Evolutionary conservation across 2,113 vertebrate genomes (phyloP), one percentile per base, ranked within the genome.

Genomic region (Eurystomus gularis): DNA sequence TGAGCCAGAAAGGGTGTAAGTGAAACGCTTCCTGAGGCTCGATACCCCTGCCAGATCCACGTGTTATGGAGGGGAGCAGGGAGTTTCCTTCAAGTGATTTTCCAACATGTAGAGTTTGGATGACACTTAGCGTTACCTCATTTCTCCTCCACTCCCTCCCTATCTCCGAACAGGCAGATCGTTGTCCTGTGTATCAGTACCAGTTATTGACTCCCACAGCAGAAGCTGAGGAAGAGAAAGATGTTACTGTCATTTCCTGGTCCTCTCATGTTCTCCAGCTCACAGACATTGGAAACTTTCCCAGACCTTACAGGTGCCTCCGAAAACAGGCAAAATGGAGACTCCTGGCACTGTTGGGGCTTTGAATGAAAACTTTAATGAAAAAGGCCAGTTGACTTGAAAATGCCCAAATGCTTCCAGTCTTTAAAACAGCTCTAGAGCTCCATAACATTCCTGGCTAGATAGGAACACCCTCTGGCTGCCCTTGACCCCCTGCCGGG

Each of bases 151-250:
- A 70, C 92, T 94, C 91, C 96, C 88, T 93, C 85, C 90, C 92
- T 76, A 82, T 92, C 86, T 88, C 82, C 54, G 10, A 88, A 88
- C 78, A 84, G 93, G 93, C 95, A 96, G 95, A 87, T 93, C 10
- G 4, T 77, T 96, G 92, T 93, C 95, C 91, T 96, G 93, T 88
- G 70, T 96, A 96, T 88, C 91, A 79, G 76, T 96, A 95, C 93
- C 94, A 85, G 82, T 96, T 97, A 96, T 96, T 94, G 97, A 96
- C 96, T 95, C 96, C 96, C 97, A 90, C 92, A 93, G 96, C 96
- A 96, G 81, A 97, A 95, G 95, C 91, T 95, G 97, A 97, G 96
- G 96, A 97, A 97, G 97, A 96, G 79, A 97, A 97, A 94, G 86
- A 92, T 93, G 70, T 93, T 96, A 86, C 28, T 95, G 75, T 92